Percentiles rank a stretch among this genome's conserved stretches.
phyloP scores from a whole-genome alignment of 2,888 invertebrate species.

The Thecocarcelia acutangulata region DNA sequence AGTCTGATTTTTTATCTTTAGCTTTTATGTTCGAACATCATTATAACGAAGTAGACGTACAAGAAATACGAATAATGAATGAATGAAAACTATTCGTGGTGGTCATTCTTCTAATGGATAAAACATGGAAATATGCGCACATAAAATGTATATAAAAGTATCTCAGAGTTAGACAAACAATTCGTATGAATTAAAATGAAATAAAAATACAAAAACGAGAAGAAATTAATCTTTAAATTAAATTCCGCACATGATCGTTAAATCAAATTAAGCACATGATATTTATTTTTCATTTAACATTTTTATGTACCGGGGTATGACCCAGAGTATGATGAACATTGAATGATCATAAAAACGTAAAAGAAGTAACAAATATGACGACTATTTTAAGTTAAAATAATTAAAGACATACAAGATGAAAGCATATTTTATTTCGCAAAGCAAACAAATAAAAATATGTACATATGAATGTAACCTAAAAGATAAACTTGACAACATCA shows the following conservation, averaged over 20 bases:
- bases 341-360: slow-evolving; percentile 3
- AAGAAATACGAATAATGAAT: slow-evolving; percentile 25
- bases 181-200: slow-evolving; percentile 35
- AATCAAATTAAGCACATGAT: slow-evolving; percentile 42
- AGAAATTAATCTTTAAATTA: slow-evolving; percentile 69
- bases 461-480: too few relatives aligned
- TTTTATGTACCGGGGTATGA: slow-evolving; percentile 42
- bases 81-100: slow-evolving; percentile 35
- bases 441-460: not conserved
- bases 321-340: slow-evolving; percentile 39
- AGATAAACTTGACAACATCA: too few relatives aligned
- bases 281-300: slow-evolving; percentile 16
- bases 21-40: slow-evolving; percentile 36
- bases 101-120: slow-evolving; percentile 58
- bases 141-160: slow-evolving; percentile 24
- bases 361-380: slow-evolving; percentile 11
- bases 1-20: slow-evolving; percentile 41
- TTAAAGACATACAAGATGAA: too few relatives aligned
- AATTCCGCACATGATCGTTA: slow-evolving; percentile 66
- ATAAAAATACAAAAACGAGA: slow-evolving; percentile 47
- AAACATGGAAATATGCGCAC: slow-evolving; percentile 57
- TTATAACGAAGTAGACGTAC: slow-evolving; percentile 33
- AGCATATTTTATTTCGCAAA: not conserved
- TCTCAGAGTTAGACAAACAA: not conserved
- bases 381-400: not conserved